phyloP scores from a whole-genome alignment of 1,140 invertebrate species.

The Apis dorsata region DNA sequence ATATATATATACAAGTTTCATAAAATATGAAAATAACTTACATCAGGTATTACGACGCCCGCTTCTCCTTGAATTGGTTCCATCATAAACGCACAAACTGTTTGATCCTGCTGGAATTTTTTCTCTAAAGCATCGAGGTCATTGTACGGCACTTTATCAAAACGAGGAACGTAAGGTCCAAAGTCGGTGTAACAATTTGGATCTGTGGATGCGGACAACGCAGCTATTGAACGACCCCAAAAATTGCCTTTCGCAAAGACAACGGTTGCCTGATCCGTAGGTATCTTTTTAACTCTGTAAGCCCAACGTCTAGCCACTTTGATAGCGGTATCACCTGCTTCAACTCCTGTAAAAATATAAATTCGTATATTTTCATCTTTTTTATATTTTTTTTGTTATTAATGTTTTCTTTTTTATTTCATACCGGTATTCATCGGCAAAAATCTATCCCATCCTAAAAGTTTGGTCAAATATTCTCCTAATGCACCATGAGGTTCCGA shows the following conservation, averaged over 20 bases:
- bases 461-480: slow-evolving; percentile 86
- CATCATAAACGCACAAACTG: slow-evolving; percentile 89
- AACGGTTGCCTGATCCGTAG: slow-evolving; percentile 85
- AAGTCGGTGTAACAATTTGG: slow-evolving; percentile 85
- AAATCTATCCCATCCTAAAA: slow-evolving; percentile 89
- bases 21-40: slow-evolving; percentile 41
- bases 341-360: slow-evolving; percentile 83
- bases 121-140: slow-evolving; percentile 85
- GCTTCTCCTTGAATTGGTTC: slow-evolving; percentile 93
- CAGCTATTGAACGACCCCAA: slow-evolving; percentile 91
- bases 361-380: neutral
- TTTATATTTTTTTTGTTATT: neutral
- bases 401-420: neutral
- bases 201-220: slow-evolving; percentile 89
- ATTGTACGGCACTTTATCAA: slow-evolving; percentile 87
- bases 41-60: slow-evolving; percentile 86
- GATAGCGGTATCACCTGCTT: slow-evolving; percentile 88
- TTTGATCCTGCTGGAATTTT: slow-evolving; percentile 77
- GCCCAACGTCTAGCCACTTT: slow-evolving; percentile 90
- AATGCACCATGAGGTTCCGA: slow-evolving; percentile 86
- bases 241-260: slow-evolving; percentile 90
- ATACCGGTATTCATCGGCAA: slow-evolving; percentile 91
- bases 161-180: slow-evolving; percentile 90
- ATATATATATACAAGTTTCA: neutral
- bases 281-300: slow-evolving; percentile 88